Base-by-base conservation (phyloP, 35 echinoderm and acorn worm genomes). In the Chiridota heheva region DNA sequence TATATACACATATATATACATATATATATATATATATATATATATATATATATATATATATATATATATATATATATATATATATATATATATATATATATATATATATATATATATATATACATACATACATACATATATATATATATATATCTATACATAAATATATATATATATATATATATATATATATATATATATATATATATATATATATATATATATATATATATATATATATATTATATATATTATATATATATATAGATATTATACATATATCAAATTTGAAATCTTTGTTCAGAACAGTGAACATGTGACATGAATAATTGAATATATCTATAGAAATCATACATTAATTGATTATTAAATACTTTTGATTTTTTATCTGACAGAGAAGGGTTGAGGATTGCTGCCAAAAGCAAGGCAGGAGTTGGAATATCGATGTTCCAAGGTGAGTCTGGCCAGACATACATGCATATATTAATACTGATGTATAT, bases 341-440 rank as follows among this genome's bases (percentile, higher is more conserved):
- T n/a, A n/a, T n/a, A n/a, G n/a, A n/a, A n/a, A n/a, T n/a, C n/a
- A n/a, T n/a, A n/a, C n/a, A n/a, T n/a, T n/a, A n/a, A n/a, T n/a
- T n/a, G n/a, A n/a, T n/a, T n/a, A n/a, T n/a, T n/a, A n/a, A n/a
- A n/a, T n/a, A n/a, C 7, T 33, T 67, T 67, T 53, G 55, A 29
- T 60, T 53, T 63, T 64, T 63, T 40, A 65, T 33, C 64, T 83
- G 63, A 43, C 69, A 92, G 90, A 35, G 90, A 86, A 67, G 90
- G 90, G 2, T 44, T 86, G n/a, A 81, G 59, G 36, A 84, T 75
- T 67, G 90, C 90, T 81, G 90, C 90, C 16, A 71, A 78, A 81
- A 68, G 76, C 2, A 91, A 92, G 65, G 71, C 83, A 40, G 90
- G 90, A 36, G 41, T 69, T 26, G 70, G 69, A 37, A 80, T 67